Evolutionary conservation across 2,888 invertebrate species (phyloP), one percentile per base, ranked within the genome.

Genomic region (Catocala sponsa): DNA sequence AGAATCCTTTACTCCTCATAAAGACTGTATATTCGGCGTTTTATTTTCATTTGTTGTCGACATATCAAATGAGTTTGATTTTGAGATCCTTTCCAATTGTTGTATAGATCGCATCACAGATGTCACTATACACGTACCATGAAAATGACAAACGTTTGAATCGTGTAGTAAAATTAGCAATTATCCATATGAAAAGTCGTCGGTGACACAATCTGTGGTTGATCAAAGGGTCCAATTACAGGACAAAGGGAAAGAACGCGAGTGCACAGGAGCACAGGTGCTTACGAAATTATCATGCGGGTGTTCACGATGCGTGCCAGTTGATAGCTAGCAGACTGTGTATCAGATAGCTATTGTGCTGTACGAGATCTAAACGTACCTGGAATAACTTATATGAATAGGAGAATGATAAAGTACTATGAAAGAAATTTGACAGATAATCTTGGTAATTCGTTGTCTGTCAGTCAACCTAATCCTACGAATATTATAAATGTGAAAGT

Each of bases 191-290:
- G 65, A 66, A 72, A 69, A 64, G 66, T 56, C 52, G 51, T 25
- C 59, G 47, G 38, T 54, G 42, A 58, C 60, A 57, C 57, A 62
- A 76, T 73, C 74, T 59, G 63, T 68, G 70, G 76, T 66, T 73
- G 70, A 76, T 79, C 77, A 68, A 76, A 76, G 64, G 33, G 53
- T 44, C 64, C 74, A 73, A 76, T 76, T 76, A 76, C 54, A 48
- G 47, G 47, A 66, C 70, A 70, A 67, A 67, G 48, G 50, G 33
- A 33, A 35, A 50, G 41, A 52, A 49, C 58, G 56, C 43, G 42
- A 33, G 51, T 41, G 63, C 73, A 69, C 65, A 57, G 35, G 74
- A 6, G 43, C 49, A 35, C 76, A 76, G 74, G 79, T 76, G 79
- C 51, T 44, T 50, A 32, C 44, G 38, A 57, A 65, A 63, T 60